These are phyloP conservation scores for Xestia c-nigrum DNA, from an alignment of 2,888 invertebrate species.

Conservation along the genomic window DNA sequence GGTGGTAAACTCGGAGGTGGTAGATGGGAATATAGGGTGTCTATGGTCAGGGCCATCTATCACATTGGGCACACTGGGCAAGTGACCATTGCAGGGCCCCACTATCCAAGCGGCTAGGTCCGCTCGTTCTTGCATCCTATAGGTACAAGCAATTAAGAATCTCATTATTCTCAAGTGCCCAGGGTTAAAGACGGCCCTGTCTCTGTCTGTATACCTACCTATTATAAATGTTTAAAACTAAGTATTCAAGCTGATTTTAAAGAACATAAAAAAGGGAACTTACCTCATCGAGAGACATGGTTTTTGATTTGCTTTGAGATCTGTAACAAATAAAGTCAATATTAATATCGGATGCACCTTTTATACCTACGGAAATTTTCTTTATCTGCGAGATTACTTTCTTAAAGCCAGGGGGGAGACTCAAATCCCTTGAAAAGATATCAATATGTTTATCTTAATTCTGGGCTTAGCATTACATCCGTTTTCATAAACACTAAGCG, in stretches of 20 bases:
- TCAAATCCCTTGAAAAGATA: conserved; percentile 2
- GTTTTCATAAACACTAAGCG: not conserved
- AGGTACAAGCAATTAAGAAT: too few relatives aligned
- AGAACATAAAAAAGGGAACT: conserved; percentile 58
- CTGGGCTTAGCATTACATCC: not conserved
- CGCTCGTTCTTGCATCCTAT: too few relatives aligned
- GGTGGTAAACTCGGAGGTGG: too few relatives aligned
- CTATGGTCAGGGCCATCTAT: not conserved
- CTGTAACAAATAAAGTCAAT: conserved; percentile 76
- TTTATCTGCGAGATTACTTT: not conserved
- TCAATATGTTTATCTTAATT: conserved; percentile 22
- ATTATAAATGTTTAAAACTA: not conserved
- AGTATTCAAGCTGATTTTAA: not conserved
- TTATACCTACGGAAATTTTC: not conserved
- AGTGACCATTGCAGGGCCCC: too few relatives aligned
- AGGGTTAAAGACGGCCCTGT: not conserved
- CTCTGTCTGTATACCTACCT: too few relatives aligned
- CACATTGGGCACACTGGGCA: not conserved
- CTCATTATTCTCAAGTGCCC: not conserved
- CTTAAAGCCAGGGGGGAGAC: not conserved
- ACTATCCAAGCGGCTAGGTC: too few relatives aligned
- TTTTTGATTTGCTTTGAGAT: conserved; percentile 75
- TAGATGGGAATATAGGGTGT: too few relatives aligned
- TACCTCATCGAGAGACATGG: conserved; percentile 89
- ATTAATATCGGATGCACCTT: not conserved